phyloP scores from a whole-genome alignment of 2,888 invertebrate species.

The Prosapia bicincta region DNA sequence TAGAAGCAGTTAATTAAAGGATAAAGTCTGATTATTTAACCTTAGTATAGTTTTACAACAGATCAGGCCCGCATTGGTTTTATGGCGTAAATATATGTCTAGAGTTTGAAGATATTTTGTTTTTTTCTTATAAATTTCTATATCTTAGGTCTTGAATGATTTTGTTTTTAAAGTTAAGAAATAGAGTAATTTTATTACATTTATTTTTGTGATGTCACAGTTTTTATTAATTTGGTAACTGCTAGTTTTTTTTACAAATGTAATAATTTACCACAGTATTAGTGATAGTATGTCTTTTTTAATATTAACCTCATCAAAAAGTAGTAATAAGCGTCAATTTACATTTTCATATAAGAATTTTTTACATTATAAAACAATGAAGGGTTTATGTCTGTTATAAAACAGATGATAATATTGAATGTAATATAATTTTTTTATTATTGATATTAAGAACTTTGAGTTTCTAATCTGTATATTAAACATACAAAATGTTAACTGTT shows the following conservation, averaged over 20 bases:
- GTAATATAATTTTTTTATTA: constrained; percentile 18
- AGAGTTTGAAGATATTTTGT: not conserved
- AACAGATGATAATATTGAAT: constrained; percentile 14
- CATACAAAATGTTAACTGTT: constrained; percentile 22
- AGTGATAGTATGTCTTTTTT: too few species aligned
- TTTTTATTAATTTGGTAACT: too few species aligned
- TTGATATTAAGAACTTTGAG: constrained; percentile 16
- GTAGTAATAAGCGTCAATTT: too few species aligned
- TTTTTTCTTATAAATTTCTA: too few species aligned
- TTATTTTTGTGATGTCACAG: too few species aligned
- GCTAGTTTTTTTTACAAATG: too few species aligned
- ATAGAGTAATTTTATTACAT: too few species aligned
- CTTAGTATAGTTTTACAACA: not conserved
- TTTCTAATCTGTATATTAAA: constrained; percentile 25
- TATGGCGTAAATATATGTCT: not conserved
- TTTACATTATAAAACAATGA: not conserved
- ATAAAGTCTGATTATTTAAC: not conserved
- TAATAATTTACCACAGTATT: too few species aligned
- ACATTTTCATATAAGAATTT: too few species aligned
- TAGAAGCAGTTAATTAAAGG: not conserved
- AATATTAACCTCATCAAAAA: too few species aligned
- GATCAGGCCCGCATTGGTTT: not conserved
- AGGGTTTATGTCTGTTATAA: not conserved
- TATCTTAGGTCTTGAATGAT: too few species aligned
- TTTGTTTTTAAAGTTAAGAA: too few species aligned